These are phyloP conservation scores for Papilio protenor DNA, from an alignment of 2,888 invertebrate species.

Conservation along the genomic window DNA sequence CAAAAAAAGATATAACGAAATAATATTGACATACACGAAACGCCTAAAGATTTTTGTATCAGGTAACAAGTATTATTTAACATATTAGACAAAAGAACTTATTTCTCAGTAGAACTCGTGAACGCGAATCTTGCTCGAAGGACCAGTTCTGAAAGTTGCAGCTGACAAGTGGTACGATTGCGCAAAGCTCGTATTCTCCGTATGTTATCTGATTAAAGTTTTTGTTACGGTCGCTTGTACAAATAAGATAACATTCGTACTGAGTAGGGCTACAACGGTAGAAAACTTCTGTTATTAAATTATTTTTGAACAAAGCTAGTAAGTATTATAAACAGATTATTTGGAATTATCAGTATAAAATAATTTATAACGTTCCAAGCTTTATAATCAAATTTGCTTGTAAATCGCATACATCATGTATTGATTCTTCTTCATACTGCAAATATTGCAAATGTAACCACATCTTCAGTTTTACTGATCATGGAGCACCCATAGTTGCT, in stretches of 20 bases:
- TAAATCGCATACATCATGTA: too few relatives aligned
- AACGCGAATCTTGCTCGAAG: constrained; percentile 18
- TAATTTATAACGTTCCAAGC: background rate
- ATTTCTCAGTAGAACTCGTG: background rate
- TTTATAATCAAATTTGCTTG: too few relatives aligned
- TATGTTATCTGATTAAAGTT: constrained; percentile 29
- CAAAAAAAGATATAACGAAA: background rate
- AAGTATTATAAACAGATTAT: background rate
- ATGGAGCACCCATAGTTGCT: too few relatives aligned
- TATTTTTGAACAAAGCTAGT: background rate
- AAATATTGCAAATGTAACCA: too few relatives aligned
- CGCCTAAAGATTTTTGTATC: background rate
- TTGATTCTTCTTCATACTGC: too few relatives aligned
- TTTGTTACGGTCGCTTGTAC: constrained; percentile 18
- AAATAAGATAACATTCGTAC: constrained; percentile 12
- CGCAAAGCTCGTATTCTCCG: constrained; percentile 17
- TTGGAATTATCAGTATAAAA: too few relatives aligned
- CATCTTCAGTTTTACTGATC: too few relatives aligned
- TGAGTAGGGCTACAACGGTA: background rate
- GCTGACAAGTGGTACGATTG: constrained; percentile 25
- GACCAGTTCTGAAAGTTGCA: constrained; percentile 21
- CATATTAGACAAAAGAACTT: background rate
- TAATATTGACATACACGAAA: background rate
- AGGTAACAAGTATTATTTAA: background rate
- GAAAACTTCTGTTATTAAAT: background rate